Percentiles rank a stretch among this genome's conserved stretches.
Evolutionary conservation across 2,797 vertebrate genomes (phyloP).

Genomic region (Sphaeramia orbicularis): DNA sequence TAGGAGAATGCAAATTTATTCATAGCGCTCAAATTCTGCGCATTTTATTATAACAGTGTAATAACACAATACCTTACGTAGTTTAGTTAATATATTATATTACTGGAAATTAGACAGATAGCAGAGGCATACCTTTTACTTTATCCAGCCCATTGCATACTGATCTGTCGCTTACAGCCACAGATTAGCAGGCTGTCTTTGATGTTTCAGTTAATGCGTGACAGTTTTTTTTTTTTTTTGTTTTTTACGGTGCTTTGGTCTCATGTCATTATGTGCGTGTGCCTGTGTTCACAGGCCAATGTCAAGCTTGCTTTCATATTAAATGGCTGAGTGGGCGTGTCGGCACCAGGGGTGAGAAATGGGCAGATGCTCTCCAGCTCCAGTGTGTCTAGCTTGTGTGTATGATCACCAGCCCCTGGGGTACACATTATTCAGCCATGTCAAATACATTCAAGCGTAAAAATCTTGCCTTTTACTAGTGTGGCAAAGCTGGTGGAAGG

Average conservation of each 20-base stretch:
- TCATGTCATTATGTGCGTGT: constrained; percentile 41
- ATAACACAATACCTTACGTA: not conserved
- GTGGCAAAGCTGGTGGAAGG: constrained; percentile 16
- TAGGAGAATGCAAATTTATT: too few relatives aligned
- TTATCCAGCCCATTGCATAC: constrained; percentile 5
- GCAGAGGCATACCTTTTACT: constrained; percentile 7
- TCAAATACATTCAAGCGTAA: constrained; percentile 28
- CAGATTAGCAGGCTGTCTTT: constrained; percentile 45
- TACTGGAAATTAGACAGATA: constrained; percentile 18
- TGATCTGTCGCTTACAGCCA: constrained; percentile 22
- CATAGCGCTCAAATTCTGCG: too few relatives aligned
- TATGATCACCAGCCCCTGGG: constrained; percentile 33
- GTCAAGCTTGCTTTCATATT: constrained; percentile 54
- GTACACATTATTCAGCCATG: constrained; percentile 38
- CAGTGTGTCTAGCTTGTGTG: constrained; percentile 20
- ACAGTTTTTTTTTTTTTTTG: constrained; percentile 39
- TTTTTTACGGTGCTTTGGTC: constrained; percentile 27
- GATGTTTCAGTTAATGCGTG: constrained; percentile 63
- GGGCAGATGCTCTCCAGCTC: constrained; percentile 10
- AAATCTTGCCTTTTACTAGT: constrained; percentile 32
- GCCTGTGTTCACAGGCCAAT: constrained; percentile 35
- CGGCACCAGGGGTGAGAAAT: constrained; percentile 20
- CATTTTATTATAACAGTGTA: not conserved
- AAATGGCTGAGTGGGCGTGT: constrained; percentile 46
- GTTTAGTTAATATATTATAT: constrained; percentile 9